A percentile compares a stretch with the other conserved stretches of the same genome.
Evolutionary conservation across 1,140 invertebrate genomes (phyloP).

Genomic region (Pseudomyrmex dendroicus): DNA sequence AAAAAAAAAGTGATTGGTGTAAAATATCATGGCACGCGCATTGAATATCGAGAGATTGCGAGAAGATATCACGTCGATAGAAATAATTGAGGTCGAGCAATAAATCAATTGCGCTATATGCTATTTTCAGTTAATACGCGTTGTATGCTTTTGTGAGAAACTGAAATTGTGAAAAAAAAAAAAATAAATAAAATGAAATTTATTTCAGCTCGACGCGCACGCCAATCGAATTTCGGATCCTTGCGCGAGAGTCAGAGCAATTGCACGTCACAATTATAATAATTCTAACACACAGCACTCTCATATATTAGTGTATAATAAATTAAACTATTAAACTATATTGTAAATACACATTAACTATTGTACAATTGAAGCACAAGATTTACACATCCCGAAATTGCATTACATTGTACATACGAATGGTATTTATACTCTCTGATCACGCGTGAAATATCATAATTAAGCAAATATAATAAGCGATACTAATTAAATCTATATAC

Average conservation of each 20-base stretch:
- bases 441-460: not conserved
- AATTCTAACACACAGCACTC: too few species aligned
- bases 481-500: not conserved
- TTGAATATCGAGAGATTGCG: constrained; percentile 41
- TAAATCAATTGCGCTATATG: constrained; percentile 28
- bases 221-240: not conserved
- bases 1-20: constrained; percentile 19
- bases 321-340: too few species aligned
- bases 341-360: too few species aligned
- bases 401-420: too few species aligned
- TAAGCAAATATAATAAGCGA: not conserved
- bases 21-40: constrained; percentile 10
- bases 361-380: too few species aligned
- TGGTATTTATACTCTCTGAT: not conserved
- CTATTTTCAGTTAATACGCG: constrained; percentile 43
- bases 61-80: constrained; percentile 31
- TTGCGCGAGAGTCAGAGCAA: too few species aligned
- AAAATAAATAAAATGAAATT: not conserved
- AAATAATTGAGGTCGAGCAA: constrained; percentile 37
- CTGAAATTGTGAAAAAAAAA: too few species aligned
- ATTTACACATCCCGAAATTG: too few species aligned
- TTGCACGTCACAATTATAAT: too few species aligned
- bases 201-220: not conserved
- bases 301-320: too few species aligned
- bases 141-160: not conserved